A percentile compares a stretch with the other conserved stretches of the same genome.
Conservation (phyloP, 2,797 vertebrate species). For the Hydrolagus colliei region DNA sequence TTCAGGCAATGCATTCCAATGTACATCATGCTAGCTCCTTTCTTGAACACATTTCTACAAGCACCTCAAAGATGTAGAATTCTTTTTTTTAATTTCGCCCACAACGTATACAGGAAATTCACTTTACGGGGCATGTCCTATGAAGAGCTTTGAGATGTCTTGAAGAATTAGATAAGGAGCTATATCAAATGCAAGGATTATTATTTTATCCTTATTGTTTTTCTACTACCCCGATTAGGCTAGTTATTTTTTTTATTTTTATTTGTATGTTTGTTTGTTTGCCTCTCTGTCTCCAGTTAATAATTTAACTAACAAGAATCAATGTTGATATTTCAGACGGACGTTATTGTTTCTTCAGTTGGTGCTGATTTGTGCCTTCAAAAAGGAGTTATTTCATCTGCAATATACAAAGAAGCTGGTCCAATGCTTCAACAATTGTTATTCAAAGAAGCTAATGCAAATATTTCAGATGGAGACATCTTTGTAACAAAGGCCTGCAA, state of each 20-base stretch:
- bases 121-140: no score
- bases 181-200: no score
- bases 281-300: conserved; percentile 36
- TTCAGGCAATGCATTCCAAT: no score
- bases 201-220: not conserved
- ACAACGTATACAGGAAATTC: no score
- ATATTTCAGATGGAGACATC: conserved; percentile 40
- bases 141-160: no score
- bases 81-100: no score
- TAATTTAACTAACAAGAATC: not conserved
- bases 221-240: not conserved
- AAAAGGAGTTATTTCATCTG: conserved; percentile 62
- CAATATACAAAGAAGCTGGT: conserved; percentile 64
- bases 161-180: no score
- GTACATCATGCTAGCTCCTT: not conserved
- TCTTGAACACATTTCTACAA: not conserved
- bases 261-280: not conserved
- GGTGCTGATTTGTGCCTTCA: conserved; percentile 53
- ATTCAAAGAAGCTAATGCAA: accelerated
- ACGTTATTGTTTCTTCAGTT: conserved; percentile 70
- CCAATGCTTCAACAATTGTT: conserved; percentile 55
- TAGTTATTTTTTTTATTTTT: not conserved
- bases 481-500: conserved; percentile 56
- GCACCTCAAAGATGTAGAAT: no score
- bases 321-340: conserved; percentile 55